These are phyloP conservation scores for Bagarius yarrelli DNA, from an alignment of 2,113 vertebrate genomes.

Conservation along the genomic window DNA sequence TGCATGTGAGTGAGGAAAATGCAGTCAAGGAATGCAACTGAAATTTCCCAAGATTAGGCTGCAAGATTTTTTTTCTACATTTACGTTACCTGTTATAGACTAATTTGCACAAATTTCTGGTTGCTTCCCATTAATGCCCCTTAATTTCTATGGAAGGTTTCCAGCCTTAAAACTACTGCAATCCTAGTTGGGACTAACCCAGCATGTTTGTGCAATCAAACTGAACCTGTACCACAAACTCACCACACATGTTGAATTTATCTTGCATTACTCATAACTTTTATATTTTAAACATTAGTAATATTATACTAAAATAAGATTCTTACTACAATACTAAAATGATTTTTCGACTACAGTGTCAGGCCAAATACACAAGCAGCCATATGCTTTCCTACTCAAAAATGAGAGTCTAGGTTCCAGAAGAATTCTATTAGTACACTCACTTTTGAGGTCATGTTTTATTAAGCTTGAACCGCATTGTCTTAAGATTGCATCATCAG, in stretches of 20 bases:
- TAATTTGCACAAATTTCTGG: too few species aligned
- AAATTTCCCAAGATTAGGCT: too few species aligned
- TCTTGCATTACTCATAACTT: background rate
- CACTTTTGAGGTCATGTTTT: background rate
- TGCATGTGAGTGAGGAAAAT: too few species aligned
- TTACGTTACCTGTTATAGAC: too few species aligned
- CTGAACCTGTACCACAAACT: background rate
- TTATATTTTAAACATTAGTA: background rate
- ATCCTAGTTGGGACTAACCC: too few species aligned
- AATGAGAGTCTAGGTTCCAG: background rate
- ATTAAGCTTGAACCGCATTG: constrained; percentile 16
- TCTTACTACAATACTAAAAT: too few species aligned
- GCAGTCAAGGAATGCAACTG: too few species aligned
- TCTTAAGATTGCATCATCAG: constrained; percentile 29
- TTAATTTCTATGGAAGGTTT: too few species aligned
- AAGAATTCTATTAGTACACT: background rate
- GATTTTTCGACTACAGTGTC: too few species aligned
- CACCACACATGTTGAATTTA: background rate
- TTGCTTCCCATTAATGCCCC: too few species aligned
- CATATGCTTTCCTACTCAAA: background rate
- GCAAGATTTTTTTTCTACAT: too few species aligned
- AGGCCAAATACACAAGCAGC: background rate
- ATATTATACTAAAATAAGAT: background rate
- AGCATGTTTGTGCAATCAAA: background rate
- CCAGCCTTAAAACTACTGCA: too few species aligned